Evolutionary conservation across 2,888 invertebrate genomes (phyloP).

Genomic region (Macrosiphum euphorbiae): DNA sequence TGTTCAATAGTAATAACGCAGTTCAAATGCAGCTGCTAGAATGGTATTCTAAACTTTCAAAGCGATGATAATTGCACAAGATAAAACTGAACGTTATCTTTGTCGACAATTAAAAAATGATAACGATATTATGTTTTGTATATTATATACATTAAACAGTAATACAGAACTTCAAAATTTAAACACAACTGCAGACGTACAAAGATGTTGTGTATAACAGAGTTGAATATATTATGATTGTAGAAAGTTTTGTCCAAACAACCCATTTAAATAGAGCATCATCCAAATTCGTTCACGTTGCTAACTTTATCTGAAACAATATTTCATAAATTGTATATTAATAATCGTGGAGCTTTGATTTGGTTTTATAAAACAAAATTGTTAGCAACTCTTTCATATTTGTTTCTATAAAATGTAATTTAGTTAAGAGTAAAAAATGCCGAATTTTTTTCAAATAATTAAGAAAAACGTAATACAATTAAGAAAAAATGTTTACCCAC

Average conservation of each 20-base stretch:
- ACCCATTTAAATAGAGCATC: background rate
- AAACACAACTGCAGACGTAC: background rate
- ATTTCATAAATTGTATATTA: background rate
- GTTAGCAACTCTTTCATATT: background rate
- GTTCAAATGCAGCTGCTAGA: background rate
- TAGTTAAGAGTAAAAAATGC: too few relatives aligned
- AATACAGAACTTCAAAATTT: background rate
- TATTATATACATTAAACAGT: background rate
- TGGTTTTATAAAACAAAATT: background rate
- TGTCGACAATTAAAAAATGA: background rate
- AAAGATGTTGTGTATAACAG: background rate
- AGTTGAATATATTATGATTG: background rate
- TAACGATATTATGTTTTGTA: background rate
- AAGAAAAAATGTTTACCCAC: too few relatives aligned
- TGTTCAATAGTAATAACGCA: background rate
- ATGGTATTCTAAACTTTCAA: background rate
- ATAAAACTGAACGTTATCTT: conserved; percentile 11
- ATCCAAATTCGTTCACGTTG: background rate
- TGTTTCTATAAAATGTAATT: background rate
- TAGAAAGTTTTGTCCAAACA: background rate
- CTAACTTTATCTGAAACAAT: background rate
- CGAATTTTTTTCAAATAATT: too few relatives aligned
- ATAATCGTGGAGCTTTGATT: background rate
- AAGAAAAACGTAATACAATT: too few relatives aligned
- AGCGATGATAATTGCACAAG: background rate